These are phyloP conservation scores for Octonoba sinensis DNA, from an alignment of 2,888 invertebrate genomes.

Conservation along the genomic window DNA sequence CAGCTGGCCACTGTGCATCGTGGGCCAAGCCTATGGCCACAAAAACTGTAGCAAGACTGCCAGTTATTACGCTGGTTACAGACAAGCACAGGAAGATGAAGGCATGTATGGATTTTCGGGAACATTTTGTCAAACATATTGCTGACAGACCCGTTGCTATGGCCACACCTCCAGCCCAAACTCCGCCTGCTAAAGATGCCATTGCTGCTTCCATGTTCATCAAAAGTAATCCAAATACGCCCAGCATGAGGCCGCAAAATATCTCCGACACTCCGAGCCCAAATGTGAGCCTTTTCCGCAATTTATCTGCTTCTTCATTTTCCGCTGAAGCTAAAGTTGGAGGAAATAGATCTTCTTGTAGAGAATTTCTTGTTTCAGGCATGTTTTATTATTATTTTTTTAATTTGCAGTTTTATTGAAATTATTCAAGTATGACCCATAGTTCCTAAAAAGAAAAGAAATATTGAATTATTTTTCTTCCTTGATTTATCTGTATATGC, in stretches of 20 bases:
- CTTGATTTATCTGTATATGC: too few relatives aligned
- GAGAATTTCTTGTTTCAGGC: slow-evolving; percentile 48
- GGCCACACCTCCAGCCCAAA: slow-evolving; percentile 52
- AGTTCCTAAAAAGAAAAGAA: too few relatives aligned
- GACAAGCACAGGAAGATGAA: slow-evolving; percentile 69
- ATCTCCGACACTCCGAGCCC: slow-evolving; percentile 56
- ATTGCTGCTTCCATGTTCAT: slow-evolving; percentile 58
- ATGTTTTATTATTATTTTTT: slow-evolving; percentile 17
- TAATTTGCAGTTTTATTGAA: too few relatives aligned
- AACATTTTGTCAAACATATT: slow-evolving; percentile 31
- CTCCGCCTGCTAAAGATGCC: slow-evolving; percentile 52
- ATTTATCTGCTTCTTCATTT: slow-evolving; percentile 31
- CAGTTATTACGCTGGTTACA: slow-evolving; percentile 69
- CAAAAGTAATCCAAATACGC: slow-evolving; percentile 49
- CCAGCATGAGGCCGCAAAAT: slow-evolving; percentile 45
- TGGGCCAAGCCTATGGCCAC: slow-evolving; percentile 70
- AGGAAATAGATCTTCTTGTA: slow-evolving; percentile 53
- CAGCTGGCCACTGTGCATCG: slow-evolving; percentile 69
- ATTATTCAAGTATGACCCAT: too few relatives aligned
- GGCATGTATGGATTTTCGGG: slow-evolving; percentile 25
- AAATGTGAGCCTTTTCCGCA: slow-evolving; percentile 39
- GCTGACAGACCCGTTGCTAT: slow-evolving; percentile 48
- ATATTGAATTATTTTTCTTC: too few relatives aligned
- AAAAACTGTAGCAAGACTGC: slow-evolving; percentile 70
- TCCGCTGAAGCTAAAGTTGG: slow-evolving; percentile 33